A percentile compares a stretch with the other conserved stretches of the same genome.
These are phyloP conservation scores for Eulemur coronatus DNA, from an alignment of 2,797 vertebrate species.

Conservation along the genomic window DNA sequence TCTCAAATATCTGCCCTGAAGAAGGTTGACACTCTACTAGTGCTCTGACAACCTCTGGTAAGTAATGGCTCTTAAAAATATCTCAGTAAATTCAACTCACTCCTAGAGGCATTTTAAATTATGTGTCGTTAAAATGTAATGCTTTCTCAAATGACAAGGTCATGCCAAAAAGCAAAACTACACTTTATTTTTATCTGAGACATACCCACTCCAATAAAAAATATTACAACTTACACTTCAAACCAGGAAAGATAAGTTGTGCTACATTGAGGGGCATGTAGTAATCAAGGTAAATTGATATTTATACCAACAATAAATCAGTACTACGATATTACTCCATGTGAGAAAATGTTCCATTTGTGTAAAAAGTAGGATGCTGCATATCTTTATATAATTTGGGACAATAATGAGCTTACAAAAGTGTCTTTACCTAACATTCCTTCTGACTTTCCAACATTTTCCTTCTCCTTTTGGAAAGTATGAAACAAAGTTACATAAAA, in stretches of 20 bases:
- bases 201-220: constrained; percentile 74
- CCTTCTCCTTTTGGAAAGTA: neutral
- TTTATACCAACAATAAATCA: constrained; percentile 79
- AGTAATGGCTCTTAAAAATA: constrained; percentile 85
- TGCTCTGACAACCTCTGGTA: constrained; percentile 81
- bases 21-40: constrained; percentile 75
- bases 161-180: constrained; percentile 80
- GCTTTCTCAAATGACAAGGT: constrained; percentile 84
- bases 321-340: constrained; percentile 44
- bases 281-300: constrained; percentile 75
- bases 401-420: neutral
- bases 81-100: constrained; percentile 84
- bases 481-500: neutral
- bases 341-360: constrained; percentile 37
- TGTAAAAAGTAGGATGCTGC: neutral
- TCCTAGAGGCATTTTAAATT: constrained; percentile 84
- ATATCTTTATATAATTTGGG: neutral
- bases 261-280: constrained; percentile 58
- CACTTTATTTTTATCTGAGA: constrained; percentile 81
- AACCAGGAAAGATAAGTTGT: constrained; percentile 69
- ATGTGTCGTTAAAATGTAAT: constrained; percentile 81
- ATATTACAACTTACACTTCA: constrained; percentile 74
- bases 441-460: neutral
- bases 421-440: neutral
- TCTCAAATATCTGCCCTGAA: constrained; percentile 77